Conservation (phyloP, 1,140 invertebrate species). For the Polypedilum pembai region DNA sequence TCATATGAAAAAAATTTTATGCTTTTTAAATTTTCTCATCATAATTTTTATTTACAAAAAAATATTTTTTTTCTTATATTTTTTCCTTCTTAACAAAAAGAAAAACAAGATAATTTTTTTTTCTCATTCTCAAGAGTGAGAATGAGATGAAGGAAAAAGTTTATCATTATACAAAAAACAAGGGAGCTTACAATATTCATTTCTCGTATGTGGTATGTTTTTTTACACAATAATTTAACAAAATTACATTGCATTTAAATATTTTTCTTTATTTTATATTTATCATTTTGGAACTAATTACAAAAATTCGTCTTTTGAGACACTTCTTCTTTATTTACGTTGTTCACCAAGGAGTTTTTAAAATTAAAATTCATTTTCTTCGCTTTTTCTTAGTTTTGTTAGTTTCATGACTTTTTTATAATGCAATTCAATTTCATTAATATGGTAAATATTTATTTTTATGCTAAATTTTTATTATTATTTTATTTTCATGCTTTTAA, state of each 20-base stretch:
- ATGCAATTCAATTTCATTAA: no score
- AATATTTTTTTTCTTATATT: background rate
- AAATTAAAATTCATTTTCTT: no score
- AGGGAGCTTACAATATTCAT: background rate
- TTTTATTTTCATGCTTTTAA: no score
- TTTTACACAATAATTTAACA: slow-evolving; percentile 28
- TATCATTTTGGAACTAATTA: slow-evolving; percentile 13
- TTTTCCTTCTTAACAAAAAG: background rate
- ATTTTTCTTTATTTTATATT: background rate
- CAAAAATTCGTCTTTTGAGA: slow-evolving; percentile 26
- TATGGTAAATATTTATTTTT: no score
- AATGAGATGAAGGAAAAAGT: slow-evolving; percentile 11
- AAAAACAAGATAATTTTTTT: slow-evolving; percentile 6
- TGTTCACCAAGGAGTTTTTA: no score
- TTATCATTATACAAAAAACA: slow-evolving; percentile 16
- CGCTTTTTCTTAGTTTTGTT: no score
- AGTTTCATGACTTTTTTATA: no score
- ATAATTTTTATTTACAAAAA: background rate
- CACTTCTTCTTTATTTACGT: background rate
- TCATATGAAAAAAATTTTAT: no score
- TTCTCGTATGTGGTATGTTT: background rate
- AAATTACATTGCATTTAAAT: slow-evolving; percentile 26
- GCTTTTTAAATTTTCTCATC: no score
- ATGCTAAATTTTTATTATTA: no score
- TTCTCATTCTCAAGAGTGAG: background rate